A percentile compares a stretch with the other conserved stretches of the same genome.
phyloP scores from a whole-genome alignment of 2,797 vertebrate genomes.

The Squalus acanthias region DNA sequence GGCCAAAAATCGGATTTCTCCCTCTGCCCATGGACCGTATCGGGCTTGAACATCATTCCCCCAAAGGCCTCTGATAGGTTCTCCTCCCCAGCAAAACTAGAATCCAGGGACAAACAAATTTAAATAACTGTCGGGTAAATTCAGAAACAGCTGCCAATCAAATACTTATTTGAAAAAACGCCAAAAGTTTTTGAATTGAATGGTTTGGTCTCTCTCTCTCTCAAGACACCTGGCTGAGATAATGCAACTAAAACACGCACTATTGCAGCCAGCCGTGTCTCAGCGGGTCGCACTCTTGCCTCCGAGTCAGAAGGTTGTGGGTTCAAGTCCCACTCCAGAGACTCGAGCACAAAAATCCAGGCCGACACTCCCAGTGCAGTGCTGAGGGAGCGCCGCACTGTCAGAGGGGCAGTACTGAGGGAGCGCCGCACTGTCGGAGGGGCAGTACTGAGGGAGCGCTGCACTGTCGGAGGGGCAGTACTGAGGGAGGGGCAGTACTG shows the following conservation, averaged over 20 bases:
- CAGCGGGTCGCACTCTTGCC: neutral
- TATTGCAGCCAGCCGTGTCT: neutral
- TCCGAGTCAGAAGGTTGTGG: neutral
- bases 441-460: too few relatives aligned
- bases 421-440: too few relatives aligned
- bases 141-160: neutral
- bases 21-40: neutral
- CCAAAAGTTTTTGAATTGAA: neutral
- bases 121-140: neutral
- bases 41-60: neutral
- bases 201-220: neutral
- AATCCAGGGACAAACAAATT: neutral
- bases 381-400: too few relatives aligned
- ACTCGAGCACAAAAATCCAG: neutral
- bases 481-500: too few relatives aligned
- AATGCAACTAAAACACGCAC: neutral
- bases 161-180: neutral
- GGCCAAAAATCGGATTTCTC: neutral
- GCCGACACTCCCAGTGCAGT: neutral
- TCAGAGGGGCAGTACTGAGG: too few relatives aligned
- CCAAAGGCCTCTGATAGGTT: neutral
- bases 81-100: neutral
- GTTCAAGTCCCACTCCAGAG: neutral
- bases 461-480: too few relatives aligned
- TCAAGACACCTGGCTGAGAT: neutral